Evolutionary conservation across 2,888 invertebrate genomes (phyloP), one percentile per base, ranked within the genome.

Genomic region (Pteria penguin): DNA sequence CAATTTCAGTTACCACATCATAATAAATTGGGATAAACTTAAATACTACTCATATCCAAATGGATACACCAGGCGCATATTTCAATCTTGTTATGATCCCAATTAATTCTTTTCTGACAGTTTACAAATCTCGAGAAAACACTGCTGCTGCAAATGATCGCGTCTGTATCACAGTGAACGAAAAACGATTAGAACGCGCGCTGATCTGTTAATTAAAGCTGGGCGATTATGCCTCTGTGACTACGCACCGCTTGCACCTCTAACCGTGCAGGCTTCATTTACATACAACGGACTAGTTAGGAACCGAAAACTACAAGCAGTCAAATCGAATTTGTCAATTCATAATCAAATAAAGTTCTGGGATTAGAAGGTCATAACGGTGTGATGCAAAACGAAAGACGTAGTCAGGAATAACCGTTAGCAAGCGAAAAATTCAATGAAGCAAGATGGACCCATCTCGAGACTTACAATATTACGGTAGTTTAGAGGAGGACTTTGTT

Each of bases 81-180:
- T 52, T 8, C 54, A 27, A 52, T 67, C 55, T 24, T 24, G 29
- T 36, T 52, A 54, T 54, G 68, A 68, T 68, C 45, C 33, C 68
- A 68, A 68, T 68, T 68, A 68, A 68, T 52, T 57, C 57, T 57
- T 54, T 55, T 33, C 57, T 68, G 52, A 68, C 68, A 68, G 52
- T 45, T 68, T 68, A 57, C 68, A 68, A 68, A 68, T 68, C 68
- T 55, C 8, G 45, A 18, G 18, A 45, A 45, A 45, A 18, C 11
- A 14, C 18, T 8, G 45, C 45, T 45, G 8, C 45, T 45, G 45
- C 8, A 18, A 45, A 8, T 45, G 45, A 45, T 45, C 11, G 45
- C 18, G 45, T 18, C 45, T 45, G 18, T 0, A 45, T 18, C 11
- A 45, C 11, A 45, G 18, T 45, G 45, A 45, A 45, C 45, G 45